Evolutionary conservation across 1,140 invertebrate species (phyloP).

Genomic region (Scaptomyza graminum): DNA sequence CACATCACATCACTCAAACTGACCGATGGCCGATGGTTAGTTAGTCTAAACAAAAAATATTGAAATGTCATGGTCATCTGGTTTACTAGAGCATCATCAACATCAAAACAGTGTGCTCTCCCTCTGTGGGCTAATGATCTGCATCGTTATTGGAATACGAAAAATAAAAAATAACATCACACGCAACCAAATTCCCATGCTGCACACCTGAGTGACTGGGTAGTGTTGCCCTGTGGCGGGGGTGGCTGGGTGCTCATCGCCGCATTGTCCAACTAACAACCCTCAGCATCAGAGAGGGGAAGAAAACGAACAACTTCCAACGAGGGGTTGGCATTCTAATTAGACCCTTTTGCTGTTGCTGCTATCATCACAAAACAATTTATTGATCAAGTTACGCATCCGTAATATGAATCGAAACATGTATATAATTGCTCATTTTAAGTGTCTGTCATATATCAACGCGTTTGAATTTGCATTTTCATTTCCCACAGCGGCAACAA

Average conservation of each 20-base stretch:
- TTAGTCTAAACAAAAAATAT: slow-evolving; percentile 50
- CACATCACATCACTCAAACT: slow-evolving; percentile 26
- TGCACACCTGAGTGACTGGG: slow-evolving; percentile 58
- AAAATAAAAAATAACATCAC: slow-evolving; percentile 70
- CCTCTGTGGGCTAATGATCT: slow-evolving; percentile 53
- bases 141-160: slow-evolving; percentile 8
- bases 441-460: slow-evolving; percentile 74
- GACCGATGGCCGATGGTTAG: slow-evolving; percentile 30
- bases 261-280: slow-evolving; percentile 36
- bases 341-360: slow-evolving; percentile 51
- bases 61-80: slow-evolving; percentile 83
- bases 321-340: slow-evolving; percentile 60
- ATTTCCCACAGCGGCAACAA: slow-evolving; percentile 55
- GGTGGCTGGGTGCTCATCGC: slow-evolving; percentile 44
- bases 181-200: slow-evolving; percentile 82
- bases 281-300: slow-evolving; percentile 36
- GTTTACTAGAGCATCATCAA: slow-evolving; percentile 75
- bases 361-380: slow-evolving; percentile 77
- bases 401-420: slow-evolving; percentile 76
- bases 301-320: slow-evolving; percentile 7
- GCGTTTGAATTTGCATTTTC: slow-evolving; percentile 51
- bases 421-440: slow-evolving; percentile 78
- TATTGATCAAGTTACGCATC: slow-evolving; percentile 83
- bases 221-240: slow-evolving; percentile 6
- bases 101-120: slow-evolving; percentile 20